Conservation (phyloP, 1,140 invertebrate genomes). For the Drosophila rufa region DNA sequence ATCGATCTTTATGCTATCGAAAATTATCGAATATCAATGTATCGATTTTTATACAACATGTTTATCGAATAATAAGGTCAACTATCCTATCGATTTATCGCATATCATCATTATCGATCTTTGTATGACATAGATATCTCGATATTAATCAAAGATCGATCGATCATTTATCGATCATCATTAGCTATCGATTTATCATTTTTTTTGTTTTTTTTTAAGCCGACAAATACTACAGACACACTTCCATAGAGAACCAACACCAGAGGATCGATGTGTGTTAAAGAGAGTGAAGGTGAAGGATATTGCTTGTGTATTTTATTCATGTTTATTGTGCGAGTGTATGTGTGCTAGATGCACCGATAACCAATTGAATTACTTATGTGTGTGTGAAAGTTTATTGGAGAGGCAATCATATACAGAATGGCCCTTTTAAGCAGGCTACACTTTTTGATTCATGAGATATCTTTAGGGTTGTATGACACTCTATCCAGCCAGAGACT, state of each 20-base stretch:
- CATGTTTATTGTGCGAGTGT: background rate
- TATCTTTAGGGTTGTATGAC: background rate
- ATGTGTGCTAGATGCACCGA: slow-evolving; percentile 29
- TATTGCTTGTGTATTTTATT: slow-evolving; percentile 4
- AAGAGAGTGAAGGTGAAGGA: slow-evolving; percentile 15
- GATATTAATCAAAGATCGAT: background rate
- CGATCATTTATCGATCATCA: background rate
- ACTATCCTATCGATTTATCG: background rate
- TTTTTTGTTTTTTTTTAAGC: background rate
- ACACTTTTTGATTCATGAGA: background rate
- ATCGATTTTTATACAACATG: too few relatives aligned
- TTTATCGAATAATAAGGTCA: background rate
- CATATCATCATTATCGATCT: too few relatives aligned
- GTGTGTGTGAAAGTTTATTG: slow-evolving; percentile 1
- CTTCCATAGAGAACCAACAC: slow-evolving; percentile 43
- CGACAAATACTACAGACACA: slow-evolving; percentile 16
- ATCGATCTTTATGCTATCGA: background rate
- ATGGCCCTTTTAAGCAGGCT: slow-evolving; percentile 9
- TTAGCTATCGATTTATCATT: background rate
- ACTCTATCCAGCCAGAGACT: background rate
- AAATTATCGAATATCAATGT: too few relatives aligned
- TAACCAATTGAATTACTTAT: slow-evolving; percentile 32
- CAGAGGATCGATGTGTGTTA: slow-evolving; percentile 23
- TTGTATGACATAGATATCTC: too few relatives aligned
- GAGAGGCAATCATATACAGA: slow-evolving; percentile 11